Conservation (phyloP, 1,140 invertebrate genomes). For the Cydia strobilella region DNA sequence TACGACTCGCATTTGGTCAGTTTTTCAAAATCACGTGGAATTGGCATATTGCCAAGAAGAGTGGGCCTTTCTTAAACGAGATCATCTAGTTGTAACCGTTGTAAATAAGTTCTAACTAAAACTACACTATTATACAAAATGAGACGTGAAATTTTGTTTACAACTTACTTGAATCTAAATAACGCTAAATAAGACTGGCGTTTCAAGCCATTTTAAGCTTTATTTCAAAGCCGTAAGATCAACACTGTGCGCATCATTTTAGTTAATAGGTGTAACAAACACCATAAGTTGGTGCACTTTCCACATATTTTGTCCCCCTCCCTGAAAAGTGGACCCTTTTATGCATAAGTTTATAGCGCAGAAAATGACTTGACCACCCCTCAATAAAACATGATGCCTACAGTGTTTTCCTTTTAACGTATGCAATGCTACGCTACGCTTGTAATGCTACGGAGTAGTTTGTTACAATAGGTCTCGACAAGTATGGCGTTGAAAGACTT, state of each 20-base stretch:
- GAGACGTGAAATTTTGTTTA: constrained; percentile 25
- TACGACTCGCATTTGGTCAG: no score
- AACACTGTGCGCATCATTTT: not conserved
- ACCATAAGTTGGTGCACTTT: constrained; percentile 21
- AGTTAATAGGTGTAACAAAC: not conserved
- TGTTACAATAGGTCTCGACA: no score
- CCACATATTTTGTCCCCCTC: constrained; percentile 24
- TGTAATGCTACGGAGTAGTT: not conserved
- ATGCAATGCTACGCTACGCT: not conserved
- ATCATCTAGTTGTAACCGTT: not conserved
- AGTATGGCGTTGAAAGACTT: no score
- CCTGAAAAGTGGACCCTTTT: constrained; percentile 6
- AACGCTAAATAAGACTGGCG: not conserved
- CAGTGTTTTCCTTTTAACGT: constrained; percentile 11
- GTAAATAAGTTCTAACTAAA: constrained; percentile 17
- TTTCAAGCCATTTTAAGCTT: not conserved
- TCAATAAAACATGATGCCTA: constrained; percentile 24
- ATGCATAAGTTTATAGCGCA: constrained; percentile 31
- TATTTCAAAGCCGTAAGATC: not conserved
- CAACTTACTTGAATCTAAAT: not conserved
- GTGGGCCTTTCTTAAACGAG: not conserved
- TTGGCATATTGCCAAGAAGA: not conserved
- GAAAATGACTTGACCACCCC: constrained; percentile 28
- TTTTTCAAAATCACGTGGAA: no score
- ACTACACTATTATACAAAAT: constrained; percentile 17